Evolutionary conservation across 2,797 vertebrate species (phyloP), one percentile per base, ranked within the genome.

Genomic region (Megalops cyprinoides): DNA sequence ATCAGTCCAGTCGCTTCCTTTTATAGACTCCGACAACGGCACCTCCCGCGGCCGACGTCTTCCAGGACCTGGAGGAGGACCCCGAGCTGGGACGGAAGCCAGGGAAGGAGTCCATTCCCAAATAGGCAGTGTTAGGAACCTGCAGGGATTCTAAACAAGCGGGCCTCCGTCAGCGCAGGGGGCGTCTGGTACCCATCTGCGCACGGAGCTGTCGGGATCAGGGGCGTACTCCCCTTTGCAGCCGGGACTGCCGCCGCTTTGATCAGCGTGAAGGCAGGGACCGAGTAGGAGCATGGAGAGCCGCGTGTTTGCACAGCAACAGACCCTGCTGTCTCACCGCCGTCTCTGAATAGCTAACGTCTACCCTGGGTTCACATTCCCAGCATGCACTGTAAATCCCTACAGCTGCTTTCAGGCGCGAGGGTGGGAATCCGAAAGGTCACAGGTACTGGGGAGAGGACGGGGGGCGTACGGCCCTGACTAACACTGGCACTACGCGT

Each of bases 61-160:
- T 76, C 74, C 79, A 76, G 79, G 67, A 56, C 44, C 79, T 39
- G 73, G 31, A 37, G 34, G 58, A 42, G 23, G 73, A 80, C 58
- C 23, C 39, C n/a, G 28, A 74, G 20, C 56, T 67, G 56, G 79
- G 79, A 39, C 14, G 1, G 56, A 39, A 48, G 79, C 79, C 79
- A 81, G 79, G 76, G 18, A 51, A 51, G 42, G 25, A 7, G 55
- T 28, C 53, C 74, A 75, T n/a, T 80, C 79, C 79, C 79, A 74
- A 80, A 80, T 74, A 80, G 44, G 79, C 44, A 80, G 44, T 25
- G 18, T 20, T 71, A 39, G 67, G 42, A 31, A n/a, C 56, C 25
- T 42, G 23, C 58, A 44, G 39, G 20, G 10, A 9, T 42, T 34
- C 44, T 77, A 20, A 58, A 58, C 20, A 56, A 39, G 51, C 58